These are phyloP conservation scores for Odontamblyopus lacepedii DNA, from an alignment of 2,797 vertebrate species.

Conservation along the genomic window DNA sequence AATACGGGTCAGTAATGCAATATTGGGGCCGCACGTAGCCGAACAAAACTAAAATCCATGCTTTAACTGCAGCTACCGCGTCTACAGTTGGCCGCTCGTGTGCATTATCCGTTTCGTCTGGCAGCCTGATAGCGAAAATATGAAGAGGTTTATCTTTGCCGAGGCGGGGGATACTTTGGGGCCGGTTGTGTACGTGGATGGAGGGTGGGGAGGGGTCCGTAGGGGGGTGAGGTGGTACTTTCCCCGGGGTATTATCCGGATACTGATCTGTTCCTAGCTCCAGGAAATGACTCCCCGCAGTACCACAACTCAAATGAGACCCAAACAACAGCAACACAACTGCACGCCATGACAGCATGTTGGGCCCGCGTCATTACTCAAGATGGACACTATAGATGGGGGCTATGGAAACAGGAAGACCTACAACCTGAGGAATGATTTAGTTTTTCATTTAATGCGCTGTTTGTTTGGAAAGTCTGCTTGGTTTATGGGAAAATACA, in stretches of 20 bases:
- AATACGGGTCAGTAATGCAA: constrained; percentile 75
- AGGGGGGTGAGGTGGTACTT: constrained; percentile 25
- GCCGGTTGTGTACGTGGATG: constrained; percentile 8
- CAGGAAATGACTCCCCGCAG: constrained; percentile 45
- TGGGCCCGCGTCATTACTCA: constrained; percentile 11
- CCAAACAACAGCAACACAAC: constrained; percentile 5
- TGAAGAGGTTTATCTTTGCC: constrained; percentile 58
- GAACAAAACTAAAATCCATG: constrained; percentile 38
- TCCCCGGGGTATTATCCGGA: constrained; percentile 54
- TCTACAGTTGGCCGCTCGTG: constrained; percentile 38
- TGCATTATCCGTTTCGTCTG: constrained; percentile 42
- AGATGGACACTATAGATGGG: constrained; percentile 8
- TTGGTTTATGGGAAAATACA: not conserved
- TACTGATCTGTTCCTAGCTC: constrained; percentile 56
- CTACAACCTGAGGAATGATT: not conserved
- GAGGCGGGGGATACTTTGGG: constrained; percentile 34
- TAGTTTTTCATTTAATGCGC: not conserved
- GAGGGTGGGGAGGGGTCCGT: constrained; percentile 12
- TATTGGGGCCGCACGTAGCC: constrained; percentile 52
- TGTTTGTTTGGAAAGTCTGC: not conserved
- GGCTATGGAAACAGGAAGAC: not conserved
- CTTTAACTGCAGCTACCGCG: constrained; percentile 19
- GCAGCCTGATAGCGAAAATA: constrained; percentile 51
- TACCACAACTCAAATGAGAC: constrained; percentile 39
- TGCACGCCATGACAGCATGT: constrained; percentile 17